phyloP scores from a whole-genome alignment of 2,888 invertebrate genomes.

The Rutpela maculata region DNA sequence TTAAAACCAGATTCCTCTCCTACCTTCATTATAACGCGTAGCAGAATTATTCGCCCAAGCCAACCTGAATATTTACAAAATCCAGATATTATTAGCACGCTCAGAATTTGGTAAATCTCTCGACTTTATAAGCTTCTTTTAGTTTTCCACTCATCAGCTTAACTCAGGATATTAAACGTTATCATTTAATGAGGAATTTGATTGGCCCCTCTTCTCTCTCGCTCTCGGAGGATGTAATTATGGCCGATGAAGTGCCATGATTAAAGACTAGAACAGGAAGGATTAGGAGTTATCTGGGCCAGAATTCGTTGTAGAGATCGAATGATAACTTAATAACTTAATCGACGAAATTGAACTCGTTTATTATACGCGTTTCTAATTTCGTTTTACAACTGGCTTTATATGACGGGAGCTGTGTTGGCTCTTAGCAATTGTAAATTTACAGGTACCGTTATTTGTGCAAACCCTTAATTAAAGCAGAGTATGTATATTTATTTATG shows the following conservation, averaged over 20 bases:
- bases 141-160: slow-evolving; percentile 67
- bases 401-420: too few relatives aligned
- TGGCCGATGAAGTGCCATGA: slow-evolving; percentile 60
- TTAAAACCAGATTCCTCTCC: neutral
- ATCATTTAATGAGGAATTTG: slow-evolving; percentile 72
- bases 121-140: slow-evolving; percentile 68
- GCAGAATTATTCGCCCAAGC: neutral
- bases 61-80: slow-evolving; percentile 7
- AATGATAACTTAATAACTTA: slow-evolving; percentile 40
- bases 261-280: slow-evolving; percentile 56
- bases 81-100: neutral
- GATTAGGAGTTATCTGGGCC: slow-evolving; percentile 30
- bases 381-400: neutral
- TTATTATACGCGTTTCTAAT: slow-evolving; percentile 11
- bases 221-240: slow-evolving; percentile 61
- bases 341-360: slow-evolving; percentile 31
- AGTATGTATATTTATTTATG: too few relatives aligned
- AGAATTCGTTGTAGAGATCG: slow-evolving; percentile 35
- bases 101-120: slow-evolving; percentile 25
- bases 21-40: slow-evolving; percentile 7
- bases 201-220: slow-evolving; percentile 63
- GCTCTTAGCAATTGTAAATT: too few relatives aligned
- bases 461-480: too few relatives aligned
- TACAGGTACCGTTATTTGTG: too few relatives aligned
- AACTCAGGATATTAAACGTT: slow-evolving; percentile 70